A percentile compares a stretch with the other conserved stretches of the same genome.
Conservation (phyloP, 2,888 invertebrate genomes). For the Aquatica leii region DNA sequence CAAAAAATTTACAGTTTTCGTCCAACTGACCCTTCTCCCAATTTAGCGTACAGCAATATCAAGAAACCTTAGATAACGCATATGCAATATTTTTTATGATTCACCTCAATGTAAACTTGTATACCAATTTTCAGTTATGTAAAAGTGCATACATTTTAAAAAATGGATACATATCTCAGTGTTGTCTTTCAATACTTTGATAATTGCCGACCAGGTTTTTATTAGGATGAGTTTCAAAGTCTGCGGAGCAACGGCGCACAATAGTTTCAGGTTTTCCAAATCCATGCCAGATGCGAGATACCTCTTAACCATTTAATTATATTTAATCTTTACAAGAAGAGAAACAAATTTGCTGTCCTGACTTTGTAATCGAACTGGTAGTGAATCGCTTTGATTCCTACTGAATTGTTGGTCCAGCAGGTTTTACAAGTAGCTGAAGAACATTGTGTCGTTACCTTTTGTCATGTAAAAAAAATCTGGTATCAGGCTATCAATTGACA, state of each 20-base stretch:
- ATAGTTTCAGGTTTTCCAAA: neutral
- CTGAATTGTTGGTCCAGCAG: too few species aligned
- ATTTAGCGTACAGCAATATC: neutral
- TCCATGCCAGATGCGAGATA: neutral
- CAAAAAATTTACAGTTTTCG: neutral
- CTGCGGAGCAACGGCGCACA: neutral
- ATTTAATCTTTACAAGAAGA: too few species aligned
- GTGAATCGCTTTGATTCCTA: too few species aligned
- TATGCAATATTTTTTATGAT: neutral
- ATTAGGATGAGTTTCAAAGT: neutral
- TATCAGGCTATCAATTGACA: too few species aligned
- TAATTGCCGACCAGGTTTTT: neutral
- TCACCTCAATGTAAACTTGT: too few species aligned
- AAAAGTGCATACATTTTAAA: neutral
- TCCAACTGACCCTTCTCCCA: neutral
- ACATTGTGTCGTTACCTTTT: too few species aligned
- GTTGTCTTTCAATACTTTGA: neutral
- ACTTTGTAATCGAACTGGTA: too few species aligned
- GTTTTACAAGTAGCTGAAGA: too few species aligned
- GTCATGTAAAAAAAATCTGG: too few species aligned
- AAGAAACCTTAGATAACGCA: too few species aligned
- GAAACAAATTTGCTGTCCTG: too few species aligned
- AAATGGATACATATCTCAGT: neutral
- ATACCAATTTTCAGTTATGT: neutral
- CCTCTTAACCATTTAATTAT: too few species aligned